These are phyloP conservation scores for Trematocara zebra DNA, from an alignment of 2,113 vertebrate genomes.

Conservation along the genomic window DNA sequence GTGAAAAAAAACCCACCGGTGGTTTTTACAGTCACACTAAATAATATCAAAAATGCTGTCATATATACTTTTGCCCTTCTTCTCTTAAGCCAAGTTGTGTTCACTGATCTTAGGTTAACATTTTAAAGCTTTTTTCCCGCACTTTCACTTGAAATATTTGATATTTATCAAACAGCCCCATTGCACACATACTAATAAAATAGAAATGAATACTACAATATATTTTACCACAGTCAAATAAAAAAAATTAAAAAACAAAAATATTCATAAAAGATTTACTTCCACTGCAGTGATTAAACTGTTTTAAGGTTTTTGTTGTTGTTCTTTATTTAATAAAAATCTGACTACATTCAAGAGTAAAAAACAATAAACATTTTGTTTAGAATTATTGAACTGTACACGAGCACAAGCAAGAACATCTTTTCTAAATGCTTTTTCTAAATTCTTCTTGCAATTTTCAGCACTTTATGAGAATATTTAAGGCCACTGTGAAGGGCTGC, in stretches of 20 bases:
- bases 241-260: background rate
- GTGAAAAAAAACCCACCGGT: background rate
- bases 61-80: background rate
- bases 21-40: background rate
- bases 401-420: background rate
- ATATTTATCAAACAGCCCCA: background rate
- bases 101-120: background rate
- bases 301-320: background rate
- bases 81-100: background rate
- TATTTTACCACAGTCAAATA: background rate
- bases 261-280: background rate
- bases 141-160: background rate
- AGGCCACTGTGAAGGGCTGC: constrained; percentile 15
- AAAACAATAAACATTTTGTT: background rate
- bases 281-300: background rate
- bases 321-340: background rate
- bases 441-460: background rate
- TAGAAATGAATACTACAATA: background rate
- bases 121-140: background rate
- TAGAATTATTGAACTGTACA: background rate
- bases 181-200: background rate
- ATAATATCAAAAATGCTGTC: background rate
- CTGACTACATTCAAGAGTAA: constrained; percentile 4
- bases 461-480: background rate
- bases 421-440: background rate